Evolutionary conservation across 2,888 invertebrate genomes (phyloP), one percentile per base, ranked within the genome.

Genomic region (Tetanocera ferruginea): DNA sequence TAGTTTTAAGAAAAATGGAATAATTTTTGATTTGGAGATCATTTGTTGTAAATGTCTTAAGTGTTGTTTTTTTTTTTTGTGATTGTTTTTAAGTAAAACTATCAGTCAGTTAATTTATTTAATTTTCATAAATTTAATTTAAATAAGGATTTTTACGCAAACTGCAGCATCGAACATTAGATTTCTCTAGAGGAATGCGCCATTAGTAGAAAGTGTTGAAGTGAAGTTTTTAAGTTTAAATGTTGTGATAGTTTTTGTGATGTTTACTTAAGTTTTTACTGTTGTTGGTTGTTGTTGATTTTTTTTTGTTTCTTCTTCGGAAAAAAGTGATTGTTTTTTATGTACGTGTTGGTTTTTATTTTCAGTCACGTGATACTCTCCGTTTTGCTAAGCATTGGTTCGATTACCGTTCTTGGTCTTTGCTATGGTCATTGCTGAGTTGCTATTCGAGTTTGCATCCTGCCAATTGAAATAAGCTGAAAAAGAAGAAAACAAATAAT

Each of bases 91-190:
- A 34, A 71, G 55, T 71, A 52, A 83, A 81, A 81, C 83, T 83
- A 83, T 83, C 83, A 83, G 83, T 83, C 83, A 82, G 80, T 81
- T 80, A 80, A 37, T 77, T 74, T n/a, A n/a, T n/a, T n/a, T n/a
- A n/a, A n/a, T n/a, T 62, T 43, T 43, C 14, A 2, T 37, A 6
- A 11, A 3, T 11, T 43, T 43, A 43, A 43, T 43, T 43, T 43
- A 43, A 43, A 11, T 11, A 43, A 43, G 43, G 43, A 43, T 8
- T 43, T 43, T 43, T 43, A 43, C 11, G 11, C 43, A 4, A 43
- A 43, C 43, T 37, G 5, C 8, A 6, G 37, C 8, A 43, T 43
- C n/a, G n/a, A 14, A 43, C 14, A 1, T 43, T 43, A 11, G 14
- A 3, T 43, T 43, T 43, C 43, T 43, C 43, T 43, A 43, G 43